A percentile compares a stretch with the other conserved stretches of the same genome.
Evolutionary conservation across 30 jellyfish, hydroid and myxozoan species (phyloP).

Genomic region (Catostylus mosaicus): DNA sequence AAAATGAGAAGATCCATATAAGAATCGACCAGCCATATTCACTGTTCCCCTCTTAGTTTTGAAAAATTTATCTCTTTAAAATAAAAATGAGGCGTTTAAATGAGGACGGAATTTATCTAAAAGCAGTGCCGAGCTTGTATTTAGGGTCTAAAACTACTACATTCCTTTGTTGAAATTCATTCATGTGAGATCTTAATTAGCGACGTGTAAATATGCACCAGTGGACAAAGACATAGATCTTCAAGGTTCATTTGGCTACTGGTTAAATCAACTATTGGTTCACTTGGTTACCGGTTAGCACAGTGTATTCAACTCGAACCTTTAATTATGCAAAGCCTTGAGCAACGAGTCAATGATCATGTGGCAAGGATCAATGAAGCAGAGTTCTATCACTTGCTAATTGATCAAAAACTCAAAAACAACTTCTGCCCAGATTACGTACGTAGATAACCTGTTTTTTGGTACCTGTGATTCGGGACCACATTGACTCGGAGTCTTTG

Average conservation of each 20-base stretch:
- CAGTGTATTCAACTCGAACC: background rate
- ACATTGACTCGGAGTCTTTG: constrained; percentile 11
- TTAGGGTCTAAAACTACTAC: too few species aligned
- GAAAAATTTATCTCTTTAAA: too few species aligned
- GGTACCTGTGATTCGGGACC: constrained; percentile 41
- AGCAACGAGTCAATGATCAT: background rate
- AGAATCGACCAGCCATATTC: too few species aligned
- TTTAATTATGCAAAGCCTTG: background rate
- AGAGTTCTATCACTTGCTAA: background rate
- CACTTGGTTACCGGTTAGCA: background rate
- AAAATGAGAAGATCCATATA: too few species aligned
- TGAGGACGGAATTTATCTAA: too few species aligned
- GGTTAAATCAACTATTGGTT: background rate
- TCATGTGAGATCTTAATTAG: too few species aligned
- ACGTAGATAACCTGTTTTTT: background rate
- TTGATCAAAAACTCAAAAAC: background rate
- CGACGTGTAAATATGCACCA: background rate
- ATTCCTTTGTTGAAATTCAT: too few species aligned
- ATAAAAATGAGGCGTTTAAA: too few species aligned
- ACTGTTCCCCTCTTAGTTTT: too few species aligned
- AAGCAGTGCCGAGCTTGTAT: too few species aligned
- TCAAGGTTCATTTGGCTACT: background rate
- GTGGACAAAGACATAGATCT: background rate
- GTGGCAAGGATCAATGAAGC: background rate
- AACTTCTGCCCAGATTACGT: background rate